Evolutionary conservation across 2,888 invertebrate genomes (phyloP).

Genomic region (Hermaeophaga mercurialis): DNA sequence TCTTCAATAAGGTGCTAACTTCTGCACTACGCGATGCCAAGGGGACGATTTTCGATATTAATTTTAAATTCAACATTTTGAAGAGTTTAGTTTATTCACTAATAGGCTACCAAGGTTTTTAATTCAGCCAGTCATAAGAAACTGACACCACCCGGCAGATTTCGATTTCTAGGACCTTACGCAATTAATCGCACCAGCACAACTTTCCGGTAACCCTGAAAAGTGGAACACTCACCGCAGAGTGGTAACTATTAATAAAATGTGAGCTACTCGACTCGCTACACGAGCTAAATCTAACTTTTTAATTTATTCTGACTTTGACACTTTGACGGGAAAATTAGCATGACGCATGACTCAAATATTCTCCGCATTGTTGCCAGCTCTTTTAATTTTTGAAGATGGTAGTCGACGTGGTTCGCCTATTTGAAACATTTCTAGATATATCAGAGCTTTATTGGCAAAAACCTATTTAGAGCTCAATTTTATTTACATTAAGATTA

Average conservation of each 20-base stretch:
- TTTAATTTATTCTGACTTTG: constrained; percentile 5
- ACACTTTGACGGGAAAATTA: constrained; percentile 2
- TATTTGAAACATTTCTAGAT: too few species aligned
- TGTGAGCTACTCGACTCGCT: constrained; percentile 1
- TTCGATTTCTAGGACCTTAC: constrained; percentile 18
- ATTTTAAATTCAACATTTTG: constrained; percentile 77
- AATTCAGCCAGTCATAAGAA: constrained; percentile 17
- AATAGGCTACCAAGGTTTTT: not conserved
- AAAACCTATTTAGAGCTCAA: too few species aligned
- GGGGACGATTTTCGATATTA: constrained; percentile 66
- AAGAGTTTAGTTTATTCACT: not conserved
- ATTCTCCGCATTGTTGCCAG: not conserved
- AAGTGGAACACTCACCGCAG: constrained; percentile 11
- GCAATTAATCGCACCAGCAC: constrained; percentile 17
- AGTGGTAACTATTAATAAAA: constrained; percentile 4
- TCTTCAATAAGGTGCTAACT: constrained; percentile 64
- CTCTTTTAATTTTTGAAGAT: not conserved
- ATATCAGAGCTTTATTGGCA: too few species aligned
- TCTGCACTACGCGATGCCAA: constrained; percentile 65
- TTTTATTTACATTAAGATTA: too few species aligned
- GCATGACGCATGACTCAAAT: not conserved
- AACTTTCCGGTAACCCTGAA: constrained; percentile 10
- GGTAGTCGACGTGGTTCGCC: too few species aligned
- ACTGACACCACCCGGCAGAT: constrained; percentile 6
- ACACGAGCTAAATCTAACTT: constrained; percentile 4